Evolutionary conservation across 2,888 invertebrate genomes (phyloP), one percentile per base, ranked within the genome.

Genomic region (Imbricaverruca yamaguchii): DNA sequence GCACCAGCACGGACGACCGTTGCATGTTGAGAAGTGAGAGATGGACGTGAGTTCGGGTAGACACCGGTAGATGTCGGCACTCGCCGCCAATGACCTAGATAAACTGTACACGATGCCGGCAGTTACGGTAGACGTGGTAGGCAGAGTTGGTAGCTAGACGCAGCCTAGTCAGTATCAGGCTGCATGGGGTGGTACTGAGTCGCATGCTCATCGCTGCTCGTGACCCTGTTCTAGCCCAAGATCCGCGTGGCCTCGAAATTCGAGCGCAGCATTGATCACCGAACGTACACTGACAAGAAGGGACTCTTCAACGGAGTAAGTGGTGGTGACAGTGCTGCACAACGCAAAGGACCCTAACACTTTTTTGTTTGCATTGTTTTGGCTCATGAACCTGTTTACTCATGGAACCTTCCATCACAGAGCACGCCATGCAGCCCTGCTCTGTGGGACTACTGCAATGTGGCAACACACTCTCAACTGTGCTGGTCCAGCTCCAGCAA

Each of bases 201-300:
- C 15, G 74, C 74, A 74, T 74, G 74, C 55, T 74, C 21, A 74
- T 74, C 23, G 25, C 53, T 21, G 57, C 74, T 53, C 23, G 6
- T 83, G 82, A 81, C 83, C 85, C 84, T 85, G 87, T 86, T 90
- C 81, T 88, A 96, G 95, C 97, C 97, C 88, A 97, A 97, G 92
- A 96, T 98, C 89, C 96, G 96, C 91, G 96, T 97, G 88, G 96
- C 97, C 89, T 97, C 97, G 90, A 98, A 98, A 92, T 98, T 97
- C 90, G 98, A 98, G 91, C 92, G 97, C 89, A 95, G 97, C 89
- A 95, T 96, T 85, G 98, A 98, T 90, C 95, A 97, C 89, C 93
- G 97, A 91, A 95, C 96, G 86, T 97, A 96, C 88, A 95, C 93
- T 86, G 96, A 96, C 90, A 96, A 96, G 91, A 96, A 96, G 91